phyloP scores from a whole-genome alignment of 2,888 invertebrate species.

The Scaptomyza cyrtandrae region DNA sequence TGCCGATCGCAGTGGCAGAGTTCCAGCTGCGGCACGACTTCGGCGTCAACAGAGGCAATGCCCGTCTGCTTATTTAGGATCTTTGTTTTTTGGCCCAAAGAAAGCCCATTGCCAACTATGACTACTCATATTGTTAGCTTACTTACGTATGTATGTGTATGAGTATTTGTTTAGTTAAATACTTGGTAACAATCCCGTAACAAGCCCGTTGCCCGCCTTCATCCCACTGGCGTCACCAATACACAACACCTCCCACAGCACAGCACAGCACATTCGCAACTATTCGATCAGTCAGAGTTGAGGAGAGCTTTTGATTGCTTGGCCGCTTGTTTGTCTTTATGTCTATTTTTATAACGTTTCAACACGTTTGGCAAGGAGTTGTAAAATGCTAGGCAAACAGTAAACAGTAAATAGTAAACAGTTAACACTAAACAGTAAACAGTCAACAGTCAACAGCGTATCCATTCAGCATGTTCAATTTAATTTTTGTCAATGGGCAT shows the following conservation, averaged over 20 bases:
- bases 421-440: constrained; percentile 34
- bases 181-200: constrained; percentile 63
- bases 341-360: constrained; percentile 74
- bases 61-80: constrained; percentile 77
- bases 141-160: constrained; percentile 1
- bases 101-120: constrained; percentile 30
- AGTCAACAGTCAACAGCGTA: constrained; percentile 30
- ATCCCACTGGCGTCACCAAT: constrained; percentile 19
- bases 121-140: constrained; percentile 17
- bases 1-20: constrained; percentile 38
- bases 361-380: constrained; percentile 62
- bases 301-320: constrained; percentile 56
- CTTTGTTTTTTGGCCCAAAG: constrained; percentile 45
- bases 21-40: constrained; percentile 38
- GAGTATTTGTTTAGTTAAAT: constrained; percentile 33
- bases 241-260: constrained; percentile 9
- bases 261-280: constrained; percentile 9
- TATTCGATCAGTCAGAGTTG: constrained; percentile 11
- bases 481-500: constrained; percentile 64
- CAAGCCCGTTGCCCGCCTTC: constrained; percentile 15
- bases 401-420: constrained; percentile 29
- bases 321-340: constrained; percentile 65
- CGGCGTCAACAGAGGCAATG: constrained; percentile 9
- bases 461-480: constrained; percentile 32
- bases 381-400: constrained; percentile 62